Conservation (phyloP, 2,113 vertebrate species). For the Nycticorax nycticorax region DNA sequence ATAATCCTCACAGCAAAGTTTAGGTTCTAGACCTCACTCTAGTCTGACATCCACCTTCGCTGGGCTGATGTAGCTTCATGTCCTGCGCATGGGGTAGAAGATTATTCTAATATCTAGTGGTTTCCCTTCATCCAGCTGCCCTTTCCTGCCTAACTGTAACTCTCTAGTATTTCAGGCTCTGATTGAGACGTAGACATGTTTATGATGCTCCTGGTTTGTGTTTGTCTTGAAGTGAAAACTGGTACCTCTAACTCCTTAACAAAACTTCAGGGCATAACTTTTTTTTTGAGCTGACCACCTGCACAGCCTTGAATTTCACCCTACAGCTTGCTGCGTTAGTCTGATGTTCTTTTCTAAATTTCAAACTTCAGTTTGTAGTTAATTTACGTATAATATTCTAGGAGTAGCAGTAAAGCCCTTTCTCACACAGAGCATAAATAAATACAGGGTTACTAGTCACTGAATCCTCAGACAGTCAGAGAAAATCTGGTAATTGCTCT, state of each 20-base stretch:
- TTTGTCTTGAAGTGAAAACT: background rate
- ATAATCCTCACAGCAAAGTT: background rate
- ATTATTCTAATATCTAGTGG: background rate
- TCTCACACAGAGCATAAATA: background rate
- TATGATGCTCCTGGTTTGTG: background rate
- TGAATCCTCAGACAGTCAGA: background rate
- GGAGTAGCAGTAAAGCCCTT: background rate
- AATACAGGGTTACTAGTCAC: background rate
- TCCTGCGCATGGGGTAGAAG: background rate
- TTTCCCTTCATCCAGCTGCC: background rate
- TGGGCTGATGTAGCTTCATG: background rate
- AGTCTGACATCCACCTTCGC: background rate
- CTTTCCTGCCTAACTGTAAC: background rate
- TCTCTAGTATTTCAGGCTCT: background rate
- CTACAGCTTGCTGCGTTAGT: background rate
- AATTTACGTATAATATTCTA: background rate
- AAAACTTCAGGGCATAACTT: background rate
- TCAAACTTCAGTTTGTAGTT: background rate
- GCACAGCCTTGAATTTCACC: background rate
- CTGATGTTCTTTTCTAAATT: background rate
- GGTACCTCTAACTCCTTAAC: background rate
- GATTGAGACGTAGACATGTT: background rate
- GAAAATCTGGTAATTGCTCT: background rate
- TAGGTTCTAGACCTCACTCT: background rate
- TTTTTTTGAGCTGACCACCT: background rate